phyloP scores from a whole-genome alignment of 2,113 vertebrate genomes.

The Oncorhynchus tshawytscha region DNA sequence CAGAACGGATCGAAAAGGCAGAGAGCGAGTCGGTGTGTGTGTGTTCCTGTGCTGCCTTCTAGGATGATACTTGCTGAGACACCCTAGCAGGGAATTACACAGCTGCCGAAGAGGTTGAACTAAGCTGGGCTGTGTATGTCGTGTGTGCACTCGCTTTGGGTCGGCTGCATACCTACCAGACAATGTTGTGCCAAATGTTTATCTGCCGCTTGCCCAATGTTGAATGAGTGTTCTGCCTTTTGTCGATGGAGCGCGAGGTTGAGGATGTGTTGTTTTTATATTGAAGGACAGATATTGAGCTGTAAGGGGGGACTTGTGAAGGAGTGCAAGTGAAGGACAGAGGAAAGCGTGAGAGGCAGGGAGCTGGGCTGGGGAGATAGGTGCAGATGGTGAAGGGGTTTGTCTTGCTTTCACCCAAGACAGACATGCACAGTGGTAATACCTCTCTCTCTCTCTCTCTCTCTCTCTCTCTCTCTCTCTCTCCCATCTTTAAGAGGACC shows the following conservation, averaged over 20 bases:
- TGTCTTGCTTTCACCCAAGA: constrained; percentile 1
- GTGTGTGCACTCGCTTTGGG: neutral
- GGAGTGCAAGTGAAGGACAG: constrained; percentile 9
- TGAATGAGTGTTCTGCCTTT: constrained; percentile 17
- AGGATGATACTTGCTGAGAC: constrained; percentile 65
- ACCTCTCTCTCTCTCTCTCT: neutral
- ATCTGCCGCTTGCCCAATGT: constrained; percentile 23
- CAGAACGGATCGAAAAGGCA: neutral
- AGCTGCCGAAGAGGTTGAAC: constrained; percentile 71
- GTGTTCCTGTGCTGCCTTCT: constrained; percentile 37
- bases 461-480: neutral
- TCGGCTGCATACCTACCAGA: constrained; percentile 8
- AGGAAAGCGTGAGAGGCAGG: constrained; percentile 40
- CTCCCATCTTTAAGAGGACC: neutral
- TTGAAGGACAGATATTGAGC: constrained; percentile 37
- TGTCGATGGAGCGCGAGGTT: constrained; percentile 13
- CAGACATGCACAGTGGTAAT: neutral
- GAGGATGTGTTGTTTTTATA: constrained; percentile 34
- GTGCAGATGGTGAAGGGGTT: constrained; percentile 87
- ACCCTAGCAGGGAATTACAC: constrained; percentile 80
- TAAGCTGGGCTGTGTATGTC: constrained; percentile 47
- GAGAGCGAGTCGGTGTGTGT: constrained; percentile 29
- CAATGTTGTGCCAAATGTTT: constrained; percentile 46
- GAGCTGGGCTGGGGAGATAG: constrained; percentile 66
- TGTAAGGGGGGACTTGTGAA: no score